A percentile compares a stretch with the other conserved stretches of the same genome.
Conservation (phyloP, 2,797 vertebrate genomes). For the Limnodromus scolopaceus region DNA sequence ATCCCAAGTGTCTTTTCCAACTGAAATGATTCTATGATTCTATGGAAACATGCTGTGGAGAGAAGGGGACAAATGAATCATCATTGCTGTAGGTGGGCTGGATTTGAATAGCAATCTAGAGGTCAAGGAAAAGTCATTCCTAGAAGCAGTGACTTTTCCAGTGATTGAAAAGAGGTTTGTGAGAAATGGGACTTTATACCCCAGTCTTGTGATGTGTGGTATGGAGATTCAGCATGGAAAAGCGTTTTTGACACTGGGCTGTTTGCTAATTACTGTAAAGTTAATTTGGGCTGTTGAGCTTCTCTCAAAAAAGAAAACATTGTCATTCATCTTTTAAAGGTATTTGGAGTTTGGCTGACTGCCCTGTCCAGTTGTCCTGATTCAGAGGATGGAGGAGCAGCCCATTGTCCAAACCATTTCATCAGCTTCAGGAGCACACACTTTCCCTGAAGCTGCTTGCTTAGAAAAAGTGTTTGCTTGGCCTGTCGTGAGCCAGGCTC, state of each 20-base stretch:
- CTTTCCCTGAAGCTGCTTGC: not conserved
- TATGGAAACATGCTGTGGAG: not conserved
- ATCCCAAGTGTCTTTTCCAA: too few relatives aligned
- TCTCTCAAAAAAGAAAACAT: not conserved
- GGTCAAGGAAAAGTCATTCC: not conserved
- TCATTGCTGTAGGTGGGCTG: not conserved
- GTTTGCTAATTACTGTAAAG: constrained; percentile 7
- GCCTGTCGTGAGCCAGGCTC: not conserved
- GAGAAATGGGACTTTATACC: not conserved
- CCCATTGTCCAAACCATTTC: not conserved
- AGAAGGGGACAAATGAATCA: not conserved
- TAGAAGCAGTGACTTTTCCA: not conserved
- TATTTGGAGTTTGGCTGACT: not conserved
- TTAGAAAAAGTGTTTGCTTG: not conserved
- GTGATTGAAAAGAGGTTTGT: not conserved
- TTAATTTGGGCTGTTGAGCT: not conserved
- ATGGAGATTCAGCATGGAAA: not conserved
- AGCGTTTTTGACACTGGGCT: not conserved
- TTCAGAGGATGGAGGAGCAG: not conserved
- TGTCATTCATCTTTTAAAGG: not conserved
- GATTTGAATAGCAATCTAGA: not conserved
- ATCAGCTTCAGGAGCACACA: not conserved
- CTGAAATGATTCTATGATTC: too few relatives aligned
- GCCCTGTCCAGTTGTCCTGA: not conserved
- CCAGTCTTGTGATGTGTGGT: not conserved